Base-by-base conservation (phyloP, 37 sponge, comb jelly and placozoan genomes). In the Halichondria panicea region DNA sequence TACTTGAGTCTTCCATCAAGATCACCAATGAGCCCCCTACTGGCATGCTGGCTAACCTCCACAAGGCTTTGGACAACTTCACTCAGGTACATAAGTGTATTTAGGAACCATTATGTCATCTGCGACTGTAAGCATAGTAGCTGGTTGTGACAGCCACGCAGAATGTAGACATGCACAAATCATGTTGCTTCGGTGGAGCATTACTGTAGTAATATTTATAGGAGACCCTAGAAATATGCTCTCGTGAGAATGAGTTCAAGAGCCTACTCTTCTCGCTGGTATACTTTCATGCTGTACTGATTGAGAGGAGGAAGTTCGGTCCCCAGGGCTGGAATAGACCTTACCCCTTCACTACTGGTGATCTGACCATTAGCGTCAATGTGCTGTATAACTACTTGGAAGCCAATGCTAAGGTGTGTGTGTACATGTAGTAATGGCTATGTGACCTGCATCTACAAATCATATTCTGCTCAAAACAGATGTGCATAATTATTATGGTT, bases 1-100 rank as follows among this genome's bases (percentile, higher is more conserved):
- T 98, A 18, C 75, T 98, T 42, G 89, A 98, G 72, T 89, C 93
- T 18, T 90, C 95, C 21, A 95, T 98, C 58, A 98, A 98, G 85
- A 98, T 98, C 66, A 98, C 99, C 28, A 98, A 98, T 79, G 99
- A 98, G 70, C 99, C 99, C 44, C 99, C 99, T 32, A 95, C 99
- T 53, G 99, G 99, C 32, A 98, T 98, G 91, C 66, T 97, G 55
- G 99, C 99, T 63, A 98, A 98, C 46, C 81, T 98, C 0, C 93
- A 95, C 81, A 95, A 92, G 54, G 99, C 99, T 19, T 66, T 98
- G 79, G 96, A 98, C 72, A 91, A 94, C 79, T 98, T 98, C 84
- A 90, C 84, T 39, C 97, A 96, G 85, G 93, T 76, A n/a, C n/a
- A n/a, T n/a, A 22, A 45, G 66, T 13, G 27, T n/a, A 59, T 25